phyloP scores from a whole-genome alignment of 2,888 invertebrate genomes.

The Cheilosia grossa region DNA sequence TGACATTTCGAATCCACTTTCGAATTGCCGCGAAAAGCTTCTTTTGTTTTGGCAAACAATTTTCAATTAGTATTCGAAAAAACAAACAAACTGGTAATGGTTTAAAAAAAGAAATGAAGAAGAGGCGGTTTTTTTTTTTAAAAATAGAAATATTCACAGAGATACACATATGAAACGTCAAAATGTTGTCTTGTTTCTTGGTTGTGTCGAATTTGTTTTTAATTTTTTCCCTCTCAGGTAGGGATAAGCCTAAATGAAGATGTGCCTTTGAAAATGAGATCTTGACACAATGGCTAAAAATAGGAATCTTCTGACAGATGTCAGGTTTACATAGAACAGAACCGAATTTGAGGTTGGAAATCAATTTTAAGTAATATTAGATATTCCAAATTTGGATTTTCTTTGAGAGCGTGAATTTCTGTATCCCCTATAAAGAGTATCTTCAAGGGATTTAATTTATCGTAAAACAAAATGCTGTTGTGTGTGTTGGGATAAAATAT shows the following conservation, averaged over 20 bases:
- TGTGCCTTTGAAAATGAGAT: conserved; percentile 38
- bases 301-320: background rate
- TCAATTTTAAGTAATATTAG: background rate
- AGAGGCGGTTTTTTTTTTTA: background rate
- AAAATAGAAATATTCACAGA: background rate
- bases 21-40: conserved; percentile 18
- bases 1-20: conserved; percentile 19
- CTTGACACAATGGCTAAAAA: conserved; percentile 11
- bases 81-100: conserved; percentile 7
- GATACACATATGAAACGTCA: conserved; percentile 12
- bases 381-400: no score
- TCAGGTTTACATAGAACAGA: background rate
- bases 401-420: background rate
- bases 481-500: no score
- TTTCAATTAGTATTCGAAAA: background rate
- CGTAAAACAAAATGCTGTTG: no score
- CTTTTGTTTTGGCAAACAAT: conserved; percentile 19
- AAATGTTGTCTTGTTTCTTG: background rate
- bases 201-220: conserved; percentile 8
- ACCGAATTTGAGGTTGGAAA: background rate
- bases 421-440: no score
- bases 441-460: no score
- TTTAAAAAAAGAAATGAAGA: conserved; percentile 23
- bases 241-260: conserved; percentile 1
- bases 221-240: conserved; percentile 9